Evolutionary conservation across 2,113 vertebrate genomes (phyloP).

Genomic region (Glareola pratincola): DNA sequence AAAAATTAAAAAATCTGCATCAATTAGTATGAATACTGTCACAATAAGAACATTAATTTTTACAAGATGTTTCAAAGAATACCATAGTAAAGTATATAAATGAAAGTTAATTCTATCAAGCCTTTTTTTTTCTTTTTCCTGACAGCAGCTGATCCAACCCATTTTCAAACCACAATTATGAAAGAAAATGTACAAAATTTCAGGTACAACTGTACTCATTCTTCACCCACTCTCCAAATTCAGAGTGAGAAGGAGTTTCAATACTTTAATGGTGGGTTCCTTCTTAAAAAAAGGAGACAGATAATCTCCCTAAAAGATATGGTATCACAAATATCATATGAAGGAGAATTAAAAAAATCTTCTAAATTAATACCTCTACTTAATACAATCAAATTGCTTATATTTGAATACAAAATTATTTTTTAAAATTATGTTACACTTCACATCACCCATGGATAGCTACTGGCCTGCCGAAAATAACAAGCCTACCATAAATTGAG

Average conservation of each 20-base stretch:
- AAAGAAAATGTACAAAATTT: background rate
- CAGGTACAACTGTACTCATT: background rate
- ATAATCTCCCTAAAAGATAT: background rate
- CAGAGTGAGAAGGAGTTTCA: background rate
- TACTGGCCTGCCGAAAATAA: background rate
- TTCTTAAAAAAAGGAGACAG: background rate
- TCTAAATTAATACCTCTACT: background rate
- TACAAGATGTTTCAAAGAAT: background rate
- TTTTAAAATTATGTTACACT: background rate
- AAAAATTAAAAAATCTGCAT: background rate
- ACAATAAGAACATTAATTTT: background rate
- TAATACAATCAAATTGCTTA: background rate
- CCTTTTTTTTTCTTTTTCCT: background rate
- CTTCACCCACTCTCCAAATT: background rate
- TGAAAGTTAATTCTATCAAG: background rate
- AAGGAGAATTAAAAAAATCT: background rate
- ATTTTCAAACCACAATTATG: background rate
- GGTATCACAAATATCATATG: background rate
- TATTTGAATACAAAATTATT: background rate
- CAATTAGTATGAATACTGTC: background rate
- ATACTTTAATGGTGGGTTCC: background rate
- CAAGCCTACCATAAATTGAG: background rate
- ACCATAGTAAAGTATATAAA: background rate
- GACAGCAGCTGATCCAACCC: background rate
- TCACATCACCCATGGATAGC: fast-evolving